Percentiles rank a stretch among this genome's conserved stretches.
Conservation (phyloP, 2,797 vertebrate genomes). For the Dipus sagitta region DNA sequence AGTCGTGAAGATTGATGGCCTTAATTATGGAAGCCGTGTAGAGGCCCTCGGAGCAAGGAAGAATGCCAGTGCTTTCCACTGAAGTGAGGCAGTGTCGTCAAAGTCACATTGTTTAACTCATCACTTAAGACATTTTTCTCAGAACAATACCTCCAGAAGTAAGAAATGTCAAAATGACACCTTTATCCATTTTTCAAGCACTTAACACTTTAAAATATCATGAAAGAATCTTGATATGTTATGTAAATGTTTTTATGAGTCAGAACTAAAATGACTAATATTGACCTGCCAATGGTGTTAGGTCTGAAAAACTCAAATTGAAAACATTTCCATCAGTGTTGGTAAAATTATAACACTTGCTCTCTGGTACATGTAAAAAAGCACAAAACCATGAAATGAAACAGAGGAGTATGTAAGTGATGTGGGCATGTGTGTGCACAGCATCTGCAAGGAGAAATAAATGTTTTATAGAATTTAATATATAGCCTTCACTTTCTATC, state of each 20-base stretch:
- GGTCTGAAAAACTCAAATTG: neutral
- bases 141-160: neutral
- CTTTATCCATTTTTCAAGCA: neutral
- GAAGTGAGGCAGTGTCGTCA: neutral
- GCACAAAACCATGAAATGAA: neutral
- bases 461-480: neutral
- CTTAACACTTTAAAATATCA: neutral
- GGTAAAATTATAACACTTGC: neutral
- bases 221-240: neutral
- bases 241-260: neutral
- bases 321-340: neutral
- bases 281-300: neutral
- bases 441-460: neutral
- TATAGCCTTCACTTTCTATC: neutral
- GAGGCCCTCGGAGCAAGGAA: slow-evolving; percentile 3
- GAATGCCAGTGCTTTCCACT: neutral
- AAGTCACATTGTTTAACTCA: neutral
- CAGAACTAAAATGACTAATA: neutral
- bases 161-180: neutral
- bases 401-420: neutral
- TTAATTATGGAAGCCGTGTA: slow-evolving; percentile 42
- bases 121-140: neutral
- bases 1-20: slow-evolving; percentile 34
- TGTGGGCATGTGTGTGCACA: neutral
- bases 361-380: neutral